Percentiles rank a stretch among this genome's conserved stretches.
Conservation (phyloP, 2,888 invertebrate genomes). For the Cordilura impudica region DNA sequence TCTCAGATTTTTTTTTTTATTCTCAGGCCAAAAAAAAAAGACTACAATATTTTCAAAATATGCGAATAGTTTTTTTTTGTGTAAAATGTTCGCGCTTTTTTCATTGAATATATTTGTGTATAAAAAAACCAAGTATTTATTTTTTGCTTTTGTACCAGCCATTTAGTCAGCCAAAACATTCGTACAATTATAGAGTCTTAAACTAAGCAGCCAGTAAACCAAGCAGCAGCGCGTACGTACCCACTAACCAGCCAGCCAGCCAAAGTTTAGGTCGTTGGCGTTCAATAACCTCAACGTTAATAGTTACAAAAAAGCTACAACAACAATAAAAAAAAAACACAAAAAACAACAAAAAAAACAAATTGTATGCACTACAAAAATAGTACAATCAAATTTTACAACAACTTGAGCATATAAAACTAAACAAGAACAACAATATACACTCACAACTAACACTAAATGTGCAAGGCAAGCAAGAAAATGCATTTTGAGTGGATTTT, state of each 20-base stretch:
- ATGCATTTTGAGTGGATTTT: slow-evolving; percentile 55
- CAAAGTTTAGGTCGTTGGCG: slow-evolving; percentile 74
- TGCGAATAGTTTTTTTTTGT: neutral
- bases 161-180: slow-evolving; percentile 56
- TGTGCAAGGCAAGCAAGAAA: slow-evolving; percentile 60
- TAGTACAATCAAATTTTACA: slow-evolving; percentile 62
- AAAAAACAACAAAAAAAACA: slow-evolving; percentile 26
- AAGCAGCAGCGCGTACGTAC: slow-evolving; percentile 65
- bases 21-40: no score
- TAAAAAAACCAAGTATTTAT: no score
- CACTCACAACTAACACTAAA: slow-evolving; percentile 15
- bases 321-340: no score
- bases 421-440: slow-evolving; percentile 5
- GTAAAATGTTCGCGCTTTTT: slow-evolving; percentile 1
- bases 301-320: slow-evolving; percentile 64
- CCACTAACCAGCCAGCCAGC: slow-evolving; percentile 62
- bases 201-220: slow-evolving; percentile 26
- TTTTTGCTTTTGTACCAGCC: slow-evolving; percentile 36
- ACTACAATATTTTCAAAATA: no score
- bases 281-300: slow-evolving; percentile 71
- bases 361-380: slow-evolving; percentile 55
- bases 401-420: slow-evolving; percentile 5
- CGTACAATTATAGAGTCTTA: slow-evolving; percentile 4
- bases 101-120: neutral
- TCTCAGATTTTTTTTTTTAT: no score